Conservation (phyloP, 2,113 vertebrate species). For the Myrmophylax atrothorax region DNA sequence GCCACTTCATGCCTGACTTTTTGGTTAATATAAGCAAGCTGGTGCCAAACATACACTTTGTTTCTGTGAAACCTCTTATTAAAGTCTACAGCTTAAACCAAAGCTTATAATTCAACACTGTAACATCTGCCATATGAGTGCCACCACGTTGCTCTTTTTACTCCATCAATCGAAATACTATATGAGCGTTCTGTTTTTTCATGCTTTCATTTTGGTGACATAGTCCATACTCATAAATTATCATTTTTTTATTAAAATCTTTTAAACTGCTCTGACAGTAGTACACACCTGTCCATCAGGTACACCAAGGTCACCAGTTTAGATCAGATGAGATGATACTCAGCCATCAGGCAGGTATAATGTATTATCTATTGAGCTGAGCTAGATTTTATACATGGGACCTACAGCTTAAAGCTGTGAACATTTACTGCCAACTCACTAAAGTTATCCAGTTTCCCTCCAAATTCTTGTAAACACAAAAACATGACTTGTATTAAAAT, state of each 20-base stretch:
- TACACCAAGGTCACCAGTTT: not conserved
- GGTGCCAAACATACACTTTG: not conserved
- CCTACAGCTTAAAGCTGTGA: not conserved
- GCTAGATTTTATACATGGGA: not conserved
- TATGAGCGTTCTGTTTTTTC: not conserved
- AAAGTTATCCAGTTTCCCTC: not conserved
- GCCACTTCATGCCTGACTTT: not conserved
- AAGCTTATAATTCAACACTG: not conserved
- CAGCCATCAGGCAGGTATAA: not conserved
- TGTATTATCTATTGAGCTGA: not conserved
- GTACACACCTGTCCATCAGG: not conserved
- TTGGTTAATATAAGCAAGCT: not conserved
- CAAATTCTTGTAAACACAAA: constrained; percentile 30
- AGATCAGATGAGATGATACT: not conserved
- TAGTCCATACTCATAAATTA: not conserved
- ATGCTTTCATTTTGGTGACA: not conserved
- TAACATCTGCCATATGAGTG: not conserved
- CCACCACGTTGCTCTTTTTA: not conserved
- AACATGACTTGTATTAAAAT: constrained; percentile 42
- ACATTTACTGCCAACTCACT: not conserved
- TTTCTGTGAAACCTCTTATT: not conserved
- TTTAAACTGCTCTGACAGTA: not conserved
- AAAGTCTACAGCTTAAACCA: not conserved
- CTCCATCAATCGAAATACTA: not conserved
- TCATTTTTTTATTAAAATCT: not conserved